Evolutionary conservation across 2,888 invertebrate genomes (phyloP).

Genomic region (Mesochorus sp.): DNA sequence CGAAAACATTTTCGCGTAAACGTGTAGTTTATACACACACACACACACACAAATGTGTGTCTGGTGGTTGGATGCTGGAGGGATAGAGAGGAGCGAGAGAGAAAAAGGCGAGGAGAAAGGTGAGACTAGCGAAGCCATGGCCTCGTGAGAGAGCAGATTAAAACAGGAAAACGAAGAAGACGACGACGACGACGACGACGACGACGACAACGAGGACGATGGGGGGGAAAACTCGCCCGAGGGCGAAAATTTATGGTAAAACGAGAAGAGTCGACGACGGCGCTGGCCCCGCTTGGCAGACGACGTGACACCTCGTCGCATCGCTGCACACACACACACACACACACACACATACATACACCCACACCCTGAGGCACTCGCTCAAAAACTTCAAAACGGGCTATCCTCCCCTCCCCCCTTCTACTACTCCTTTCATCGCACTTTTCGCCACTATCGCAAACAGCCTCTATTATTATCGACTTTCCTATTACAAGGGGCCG

Average conservation of each 20-base stretch:
- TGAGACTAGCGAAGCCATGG: slow-evolving; percentile 36
- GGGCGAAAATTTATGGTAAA: slow-evolving; percentile 67
- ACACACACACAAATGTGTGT: slow-evolving; percentile 16
- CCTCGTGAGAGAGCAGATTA: slow-evolving; percentile 55
- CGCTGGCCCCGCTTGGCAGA: slow-evolving; percentile 48
- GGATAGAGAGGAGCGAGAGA: slow-evolving; percentile 4
- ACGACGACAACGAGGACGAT: slow-evolving; percentile 38
- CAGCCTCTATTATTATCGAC: slow-evolving; percentile 56
- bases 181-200: slow-evolving; percentile 48
- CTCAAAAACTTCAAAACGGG: slow-evolving; percentile 53
- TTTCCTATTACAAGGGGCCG: slow-evolving; percentile 26
- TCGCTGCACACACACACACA: slow-evolving; percentile 50
- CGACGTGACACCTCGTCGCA: slow-evolving; percentile 62
- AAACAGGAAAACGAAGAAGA: slow-evolving; percentile 55
- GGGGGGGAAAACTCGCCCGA: slow-evolving; percentile 62
- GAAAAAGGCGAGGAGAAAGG: slow-evolving; percentile 25
- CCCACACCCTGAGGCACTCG: slow-evolving; percentile 20
- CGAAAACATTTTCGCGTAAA: slow-evolving; percentile 42
- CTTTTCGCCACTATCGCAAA: slow-evolving; percentile 43
- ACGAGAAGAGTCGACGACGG: slow-evolving; percentile 47
- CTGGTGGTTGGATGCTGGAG: slow-evolving; percentile 28
- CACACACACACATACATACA: not conserved
- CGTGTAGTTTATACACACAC: not conserved
- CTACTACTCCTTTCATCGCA: slow-evolving; percentile 26
- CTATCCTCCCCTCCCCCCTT: slow-evolving; percentile 21